Base-by-base conservation (phyloP, 2,797 vertebrate genomes). In the Galagoides demidoff region DNA sequence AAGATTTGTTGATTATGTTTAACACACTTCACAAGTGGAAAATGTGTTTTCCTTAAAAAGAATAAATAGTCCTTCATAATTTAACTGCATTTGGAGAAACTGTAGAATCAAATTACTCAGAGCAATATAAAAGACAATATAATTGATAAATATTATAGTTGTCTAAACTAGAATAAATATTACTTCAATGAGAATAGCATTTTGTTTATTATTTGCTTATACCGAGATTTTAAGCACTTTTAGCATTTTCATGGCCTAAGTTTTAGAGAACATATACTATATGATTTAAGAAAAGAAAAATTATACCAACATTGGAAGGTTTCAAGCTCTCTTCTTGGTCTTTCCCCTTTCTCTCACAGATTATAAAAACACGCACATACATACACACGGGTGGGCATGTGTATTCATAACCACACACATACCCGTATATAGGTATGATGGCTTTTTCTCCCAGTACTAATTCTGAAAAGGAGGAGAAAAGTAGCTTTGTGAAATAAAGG, bases 231-330 rank as follows among this genome's bases (percentile, higher is more conserved):
- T 94, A 63, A 79, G 68, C 5, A 16, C 43, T 94, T 94, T 95
- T 96, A 95, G n/a, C 34, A 95, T 87, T 94, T 77, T 92, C 20
- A 43, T 97, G 70, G 10, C 1, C 25, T 92, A 85, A 94, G 84
- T 94, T 97, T 89, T 92, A 94, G 19, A 83, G 87, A 93, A 86
- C 14, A 63, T 73, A 43, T 74, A 89, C 76, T 12, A 59, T 73
- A 49, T 71, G 92, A 73, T 97, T 89, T 71, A 92, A 19, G 27
- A 97, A 78, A 83, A 91, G 89, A 81, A 82, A 97, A 95, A 95
- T 92, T 57, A n/a, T 95, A 78, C 61, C 87, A 93, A 96, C 92
- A 97, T 92, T 95, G 81, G 55, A 95, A 92, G n/a, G 34, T 90
- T 95, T 85, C 43, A 92, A 85, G n/a, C 34, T 85, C 1, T 78